phyloP scores from a whole-genome alignment of 2,113 vertebrate genomes.

The Xiphophorus maculatus region DNA sequence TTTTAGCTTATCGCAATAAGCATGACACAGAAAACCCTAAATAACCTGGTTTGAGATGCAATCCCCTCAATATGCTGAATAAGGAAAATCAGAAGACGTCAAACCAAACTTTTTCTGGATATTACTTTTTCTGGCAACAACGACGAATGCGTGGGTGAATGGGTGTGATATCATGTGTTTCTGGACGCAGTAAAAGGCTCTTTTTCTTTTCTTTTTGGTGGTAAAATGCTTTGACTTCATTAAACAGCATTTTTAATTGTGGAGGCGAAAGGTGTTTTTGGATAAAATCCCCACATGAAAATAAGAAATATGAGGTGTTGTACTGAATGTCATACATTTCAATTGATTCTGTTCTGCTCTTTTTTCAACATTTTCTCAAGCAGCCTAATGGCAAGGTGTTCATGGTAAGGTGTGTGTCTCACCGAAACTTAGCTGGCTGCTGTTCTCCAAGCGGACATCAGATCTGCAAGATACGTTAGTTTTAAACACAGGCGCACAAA shows the following conservation, averaged over 20 bases:
- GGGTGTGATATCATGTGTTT: too few species aligned
- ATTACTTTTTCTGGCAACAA: too few species aligned
- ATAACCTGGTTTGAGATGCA: neutral
- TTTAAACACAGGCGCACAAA: conserved; percentile 2
- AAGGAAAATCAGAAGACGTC: neutral
- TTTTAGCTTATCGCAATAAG: neutral
- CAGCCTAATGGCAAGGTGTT: neutral
- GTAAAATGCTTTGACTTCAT: neutral
- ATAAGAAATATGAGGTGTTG: neutral
- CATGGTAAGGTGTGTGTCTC: conserved; percentile 31
- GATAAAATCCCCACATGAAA: too few species aligned
- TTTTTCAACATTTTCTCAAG: neutral
- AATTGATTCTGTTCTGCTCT: conserved; percentile 2
- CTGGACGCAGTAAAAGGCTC: too few species aligned
- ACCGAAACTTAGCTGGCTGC: conserved; percentile 66
- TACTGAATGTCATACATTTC: neutral
- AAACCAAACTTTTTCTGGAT: neutral
- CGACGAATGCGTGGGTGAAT: too few species aligned
- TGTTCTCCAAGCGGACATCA: conserved; percentile 42
- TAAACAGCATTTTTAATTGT: neutral
- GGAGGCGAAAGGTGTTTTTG: too few species aligned
- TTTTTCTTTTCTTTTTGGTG: too few species aligned
- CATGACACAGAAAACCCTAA: neutral
- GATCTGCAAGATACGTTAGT: conserved; percentile 56
- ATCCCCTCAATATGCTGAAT: too few species aligned